Percentiles rank a stretch among this genome's conserved stretches.
These are phyloP conservation scores for Megaustenia siamemsis DNA, from an alignment of 2,888 invertebrate genomes.

Conservation along the genomic window DNA sequence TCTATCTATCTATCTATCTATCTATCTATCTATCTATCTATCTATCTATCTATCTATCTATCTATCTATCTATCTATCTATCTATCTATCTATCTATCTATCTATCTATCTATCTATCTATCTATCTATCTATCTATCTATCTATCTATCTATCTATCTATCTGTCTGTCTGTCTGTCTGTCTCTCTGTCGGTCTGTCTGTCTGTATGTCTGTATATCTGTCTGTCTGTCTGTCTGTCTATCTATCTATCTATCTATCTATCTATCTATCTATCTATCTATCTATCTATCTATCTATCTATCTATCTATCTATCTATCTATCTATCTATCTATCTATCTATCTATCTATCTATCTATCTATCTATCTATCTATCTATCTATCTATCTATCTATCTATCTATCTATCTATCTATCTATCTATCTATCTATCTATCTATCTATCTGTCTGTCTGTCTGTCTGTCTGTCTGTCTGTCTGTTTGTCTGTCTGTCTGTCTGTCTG, in stretches of 20 bases:
- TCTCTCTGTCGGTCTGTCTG: neutral
- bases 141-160: no score
- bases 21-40: neutral
- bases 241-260: conserved; percentile 16
- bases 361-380: neutral
- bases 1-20: neutral
- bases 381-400: conserved; percentile 1
- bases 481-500: no score
- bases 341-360: neutral
- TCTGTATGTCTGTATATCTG: neutral
- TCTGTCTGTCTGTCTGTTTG: conserved; percentile 18
- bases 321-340: neutral
- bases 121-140: conserved; percentile 1
- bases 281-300: conserved; percentile 1
- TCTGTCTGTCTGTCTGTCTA: conserved; percentile 5
- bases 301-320: conserved; percentile 17
- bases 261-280: neutral
- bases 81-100: neutral
- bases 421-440: neutral
- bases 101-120: neutral
- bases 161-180: neutral
- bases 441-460: neutral
- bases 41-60: neutral
- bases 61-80: neutral
- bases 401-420: neutral